A percentile compares a stretch with the other conserved stretches of the same genome.
phyloP scores from a whole-genome alignment of 2,113 vertebrate genomes.

The Otocyon megalotis region DNA sequence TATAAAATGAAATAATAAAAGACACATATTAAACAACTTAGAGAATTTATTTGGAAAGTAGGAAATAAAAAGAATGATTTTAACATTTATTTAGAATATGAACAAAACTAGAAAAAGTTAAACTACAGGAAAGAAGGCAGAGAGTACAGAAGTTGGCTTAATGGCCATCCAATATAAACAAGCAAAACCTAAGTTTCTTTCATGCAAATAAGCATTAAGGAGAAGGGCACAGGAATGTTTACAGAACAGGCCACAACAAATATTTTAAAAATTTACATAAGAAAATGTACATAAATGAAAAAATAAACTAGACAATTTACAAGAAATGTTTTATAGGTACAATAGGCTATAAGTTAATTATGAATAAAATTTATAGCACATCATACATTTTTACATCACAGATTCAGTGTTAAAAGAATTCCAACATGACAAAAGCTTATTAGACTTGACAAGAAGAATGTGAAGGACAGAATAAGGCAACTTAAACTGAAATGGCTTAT shows the following conservation, averaged over 20 bases:
- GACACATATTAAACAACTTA: conserved; percentile 72
- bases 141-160: conserved; percentile 67
- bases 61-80: conserved; percentile 71
- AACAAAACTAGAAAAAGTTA: conserved; percentile 84
- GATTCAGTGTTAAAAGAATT: conserved; percentile 85
- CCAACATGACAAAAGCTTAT: conserved; percentile 79
- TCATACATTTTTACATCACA: conserved; percentile 84
- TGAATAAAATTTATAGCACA: conserved; percentile 84
- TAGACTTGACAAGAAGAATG: conserved; percentile 77
- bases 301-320: conserved; percentile 91
- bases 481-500: conserved; percentile 83
- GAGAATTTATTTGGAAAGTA: conserved; percentile 78
- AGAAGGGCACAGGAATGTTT: conserved; percentile 80
- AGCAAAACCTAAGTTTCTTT: conserved; percentile 81
- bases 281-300: conserved; percentile 87
- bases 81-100: conserved; percentile 82
- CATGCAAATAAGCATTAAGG: conserved; percentile 84
- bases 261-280: conserved; percentile 80
- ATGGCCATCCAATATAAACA: conserved; percentile 63
- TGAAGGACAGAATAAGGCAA: conserved; percentile 84
- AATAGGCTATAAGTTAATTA: conserved; percentile 81
- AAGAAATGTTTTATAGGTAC: conserved; percentile 86
- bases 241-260: conserved; percentile 79
- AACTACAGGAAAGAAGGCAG: conserved; percentile 82
- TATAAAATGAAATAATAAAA: neutral